A percentile compares a stretch with the other conserved stretches of the same genome.
Evolutionary conservation across 64 coral and sea anemone species (phyloP).

Genomic region (Anthopleura sola): DNA sequence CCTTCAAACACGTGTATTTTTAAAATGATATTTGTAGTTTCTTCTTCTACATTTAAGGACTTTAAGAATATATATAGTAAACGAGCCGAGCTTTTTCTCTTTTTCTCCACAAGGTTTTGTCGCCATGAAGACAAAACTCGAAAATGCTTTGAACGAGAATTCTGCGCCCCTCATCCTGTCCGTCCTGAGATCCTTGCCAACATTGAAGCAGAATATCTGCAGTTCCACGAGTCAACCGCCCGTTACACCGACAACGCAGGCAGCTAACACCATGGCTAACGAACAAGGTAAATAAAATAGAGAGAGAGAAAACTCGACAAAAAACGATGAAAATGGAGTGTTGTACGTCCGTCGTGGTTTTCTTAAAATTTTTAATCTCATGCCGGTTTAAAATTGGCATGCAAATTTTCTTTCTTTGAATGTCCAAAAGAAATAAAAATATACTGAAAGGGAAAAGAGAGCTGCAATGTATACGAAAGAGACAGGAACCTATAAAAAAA

Average conservation of each 20-base stretch:
- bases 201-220: background rate
- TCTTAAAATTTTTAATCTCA: too few species aligned
- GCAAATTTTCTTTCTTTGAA: too few species aligned
- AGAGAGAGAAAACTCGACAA: background rate
- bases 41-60: background rate
- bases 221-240: background rate
- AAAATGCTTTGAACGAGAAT: background rate
- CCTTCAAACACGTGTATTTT: background rate
- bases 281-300: background rate
- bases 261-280: background rate
- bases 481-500: too few species aligned
- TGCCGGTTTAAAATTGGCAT: too few species aligned
- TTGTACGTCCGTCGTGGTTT: too few species aligned
- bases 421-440: too few species aligned
- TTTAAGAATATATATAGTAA: background rate
- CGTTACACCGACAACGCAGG: background rate
- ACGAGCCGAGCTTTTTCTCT: background rate
- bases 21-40: background rate
- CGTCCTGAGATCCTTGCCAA: background rate
- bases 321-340: too few species aligned
- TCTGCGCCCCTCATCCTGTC: background rate
- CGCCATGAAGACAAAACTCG: background rate
- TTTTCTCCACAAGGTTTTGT: background rate
- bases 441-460: too few species aligned
- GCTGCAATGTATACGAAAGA: too few species aligned